These are phyloP conservation scores for Henricia sp. DNA, from an alignment of 53 echinoderm and acorn worm genomes.

Conservation along the genomic window DNA sequence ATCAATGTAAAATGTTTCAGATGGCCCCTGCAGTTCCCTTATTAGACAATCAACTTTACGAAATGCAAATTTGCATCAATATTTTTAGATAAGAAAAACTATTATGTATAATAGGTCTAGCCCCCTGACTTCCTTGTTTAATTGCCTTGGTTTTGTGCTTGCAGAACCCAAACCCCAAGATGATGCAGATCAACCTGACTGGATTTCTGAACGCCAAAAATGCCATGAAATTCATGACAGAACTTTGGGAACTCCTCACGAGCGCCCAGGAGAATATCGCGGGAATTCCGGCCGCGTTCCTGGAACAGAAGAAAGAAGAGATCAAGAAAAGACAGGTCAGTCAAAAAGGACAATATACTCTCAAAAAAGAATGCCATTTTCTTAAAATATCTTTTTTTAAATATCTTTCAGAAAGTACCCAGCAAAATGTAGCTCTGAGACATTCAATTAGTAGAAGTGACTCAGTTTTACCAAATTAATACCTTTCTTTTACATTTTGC, in stretches of 20 bases:
- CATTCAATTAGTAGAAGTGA: no score
- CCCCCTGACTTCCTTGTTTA: background rate
- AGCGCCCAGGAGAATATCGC: conserved; percentile 99
- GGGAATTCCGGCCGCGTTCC: conserved; percentile 96
- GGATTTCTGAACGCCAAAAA: conserved; percentile 99
- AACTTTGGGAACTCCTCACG: conserved; percentile 90
- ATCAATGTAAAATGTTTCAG: no score
- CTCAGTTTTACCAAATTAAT: no score
- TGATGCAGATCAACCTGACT: conserved; percentile 99
- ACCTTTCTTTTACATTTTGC: no score
- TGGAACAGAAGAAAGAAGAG: conserved; percentile 99
- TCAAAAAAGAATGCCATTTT: no score
- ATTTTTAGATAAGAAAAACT: conserved; percentile 90
- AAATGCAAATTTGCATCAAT: no score
- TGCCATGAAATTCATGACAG: conserved; percentile 89
- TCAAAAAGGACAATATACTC: background rate
- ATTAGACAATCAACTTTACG: no score
- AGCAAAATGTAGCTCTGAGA: no score
- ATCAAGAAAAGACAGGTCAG: conserved; percentile 96
- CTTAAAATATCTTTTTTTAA: no score
- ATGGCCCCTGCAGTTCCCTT: no score
- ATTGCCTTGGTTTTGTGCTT: conserved; percentile 16
- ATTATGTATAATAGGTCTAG: conserved; percentile 57
- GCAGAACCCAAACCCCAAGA: conserved; percentile 94
- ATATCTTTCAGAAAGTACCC: background rate